Base-by-base conservation (phyloP, 2,797 vertebrate species). In the Thalassophryne amazonica region DNA sequence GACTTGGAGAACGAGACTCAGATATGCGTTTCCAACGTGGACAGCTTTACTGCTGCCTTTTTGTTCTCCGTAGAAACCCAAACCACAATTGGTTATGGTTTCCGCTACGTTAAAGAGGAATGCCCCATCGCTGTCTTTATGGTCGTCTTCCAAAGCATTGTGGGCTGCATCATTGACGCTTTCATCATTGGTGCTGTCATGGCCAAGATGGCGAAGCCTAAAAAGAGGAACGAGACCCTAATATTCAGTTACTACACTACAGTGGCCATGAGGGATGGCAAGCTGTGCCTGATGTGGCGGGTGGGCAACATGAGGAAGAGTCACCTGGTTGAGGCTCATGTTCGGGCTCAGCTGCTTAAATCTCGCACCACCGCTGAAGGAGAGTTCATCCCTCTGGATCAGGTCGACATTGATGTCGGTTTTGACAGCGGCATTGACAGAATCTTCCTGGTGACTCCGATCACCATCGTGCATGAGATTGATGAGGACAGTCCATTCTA, bases 161-260 rank as follows among this genome's bases (percentile, higher is more conserved):
- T 99, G 39, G 95, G 96, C 68, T 99, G 96, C 89, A 96, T 99
- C 81, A 97, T 98, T 0, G 94, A 98, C n/a, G 93, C 96, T 55
- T 98, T 98, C 65, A 97, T 98, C 87, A 98, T 98, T 0, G 96
- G 96, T 0, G 96, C 96, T 0, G 93, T 98, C 76, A 98, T 98
- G 96, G 95, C 95, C 18, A 98, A 98, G 86, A 98, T 98, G 95
- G 95, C 95, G 4, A 98, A 96, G 69, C 96, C 96, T 6, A 98
- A 97, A 85, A 98, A 98, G 83, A 92, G 96, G 42, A 98, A 98
- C 0, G 94, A 97, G 84, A 98, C 96, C 1, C 90, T 98, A 0
- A 91, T 98, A 66, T 98, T 98, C 84, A 98, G 96, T 64, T 91
- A 97, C 79, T 94, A 92, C 0, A 96, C 96, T 0, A 93, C 96